A percentile compares a stretch with the other conserved stretches of the same genome.
phyloP scores from a whole-genome alignment of 2,888 invertebrate genomes.

The Lasiommata megera region DNA sequence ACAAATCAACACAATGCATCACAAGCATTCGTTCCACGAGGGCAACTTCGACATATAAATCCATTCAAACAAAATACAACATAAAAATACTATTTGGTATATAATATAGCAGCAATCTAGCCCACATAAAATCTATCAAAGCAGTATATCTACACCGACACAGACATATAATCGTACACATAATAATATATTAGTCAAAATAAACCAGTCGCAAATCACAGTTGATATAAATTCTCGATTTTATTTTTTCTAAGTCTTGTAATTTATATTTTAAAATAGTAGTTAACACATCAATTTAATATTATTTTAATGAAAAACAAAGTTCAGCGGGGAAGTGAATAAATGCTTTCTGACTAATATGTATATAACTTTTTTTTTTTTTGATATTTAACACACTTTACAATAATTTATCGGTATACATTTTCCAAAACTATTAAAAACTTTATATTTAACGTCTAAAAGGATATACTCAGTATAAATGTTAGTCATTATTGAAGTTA shows the following conservation, averaged over 20 bases:
- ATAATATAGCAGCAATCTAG: conserved; percentile 78
- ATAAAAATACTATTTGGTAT: conserved; percentile 82
- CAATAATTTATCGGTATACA: conserved; percentile 29
- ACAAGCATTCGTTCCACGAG: conserved; percentile 35
- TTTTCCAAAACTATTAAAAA: conserved; percentile 32
- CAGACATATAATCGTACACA: conserved; percentile 68
- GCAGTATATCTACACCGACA: conserved; percentile 71
- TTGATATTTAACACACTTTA: conserved; percentile 17
- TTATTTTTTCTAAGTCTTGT: conserved; percentile 79
- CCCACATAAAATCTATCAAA: conserved; percentile 76
- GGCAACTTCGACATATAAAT: conserved; percentile 62
- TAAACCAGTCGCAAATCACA: conserved; percentile 81
- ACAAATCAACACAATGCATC: not conserved
- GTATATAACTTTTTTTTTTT: too few species aligned
- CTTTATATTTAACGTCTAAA: conserved; percentile 27
- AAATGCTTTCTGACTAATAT: conserved; percentile 62
- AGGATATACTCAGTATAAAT: conserved; percentile 30
- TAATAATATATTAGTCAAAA: conserved; percentile 69
- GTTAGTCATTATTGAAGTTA: conserved; percentile 43
- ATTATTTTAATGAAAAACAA: conserved; percentile 39
- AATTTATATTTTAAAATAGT: conserved; percentile 60
- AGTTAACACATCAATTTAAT: conserved; percentile 62
- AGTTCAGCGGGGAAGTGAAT: conserved; percentile 54
- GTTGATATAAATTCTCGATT: conserved; percentile 80
- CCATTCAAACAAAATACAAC: conserved; percentile 74